Evolutionary conservation across 1,140 invertebrate species (phyloP).

Genomic region (Adelges cooleyi): DNA sequence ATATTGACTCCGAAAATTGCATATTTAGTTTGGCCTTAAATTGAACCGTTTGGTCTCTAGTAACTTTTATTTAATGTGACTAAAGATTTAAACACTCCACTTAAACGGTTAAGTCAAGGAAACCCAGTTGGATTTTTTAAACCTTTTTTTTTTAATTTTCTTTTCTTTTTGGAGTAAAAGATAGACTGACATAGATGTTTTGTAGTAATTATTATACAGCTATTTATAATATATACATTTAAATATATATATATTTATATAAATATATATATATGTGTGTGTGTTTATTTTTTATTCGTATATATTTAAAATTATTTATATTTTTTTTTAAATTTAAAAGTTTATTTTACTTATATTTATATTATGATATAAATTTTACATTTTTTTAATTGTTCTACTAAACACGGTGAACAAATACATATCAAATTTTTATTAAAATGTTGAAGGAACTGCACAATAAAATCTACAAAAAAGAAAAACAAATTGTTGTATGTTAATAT

Average conservation of each 20-base stretch:
- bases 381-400: background rate
- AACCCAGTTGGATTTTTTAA: too few relatives aligned
- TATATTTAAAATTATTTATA: too few relatives aligned
- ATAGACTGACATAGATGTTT: background rate
- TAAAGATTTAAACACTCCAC: background rate
- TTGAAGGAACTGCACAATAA: too few relatives aligned
- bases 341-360: too few relatives aligned
- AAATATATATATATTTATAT: slow-evolving; percentile 1
- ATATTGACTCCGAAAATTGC: slow-evolving; percentile 60
- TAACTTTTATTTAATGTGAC: slow-evolving; percentile 16
- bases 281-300: background rate
- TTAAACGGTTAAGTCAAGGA: background rate
- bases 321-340: too few relatives aligned
- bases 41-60: background rate
- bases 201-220: background rate
- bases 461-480: too few relatives aligned
- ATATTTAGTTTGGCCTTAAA: slow-evolving; percentile 48
- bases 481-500: too few relatives aligned
- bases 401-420: slow-evolving; percentile 24
- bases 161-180: background rate
- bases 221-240: too few relatives aligned
- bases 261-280: background rate
- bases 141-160: background rate
- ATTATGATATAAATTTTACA: too few relatives aligned
- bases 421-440: slow-evolving; percentile 6